These are phyloP conservation scores for Arctocebus calabarensis DNA, from an alignment of 2,797 vertebrate genomes.

Conservation along the genomic window DNA sequence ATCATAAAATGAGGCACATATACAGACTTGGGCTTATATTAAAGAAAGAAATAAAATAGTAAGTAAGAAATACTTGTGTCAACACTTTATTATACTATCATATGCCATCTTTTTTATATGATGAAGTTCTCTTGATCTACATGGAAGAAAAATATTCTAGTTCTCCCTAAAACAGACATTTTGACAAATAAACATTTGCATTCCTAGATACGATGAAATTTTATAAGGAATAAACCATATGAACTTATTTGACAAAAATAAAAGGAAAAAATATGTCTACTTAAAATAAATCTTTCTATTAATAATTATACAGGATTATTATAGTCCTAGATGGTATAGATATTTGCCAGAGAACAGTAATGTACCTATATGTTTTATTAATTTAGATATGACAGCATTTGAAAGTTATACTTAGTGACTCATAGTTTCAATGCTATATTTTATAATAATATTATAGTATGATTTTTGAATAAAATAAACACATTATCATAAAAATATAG, in stretches of 20 bases:
- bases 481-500: background rate
- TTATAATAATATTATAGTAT: background rate
- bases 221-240: background rate
- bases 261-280: background rate
- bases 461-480: background rate
- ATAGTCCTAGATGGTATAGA: background rate
- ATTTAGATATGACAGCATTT: background rate
- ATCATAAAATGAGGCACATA: background rate
- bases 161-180: background rate
- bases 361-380: slow-evolving; percentile 15
- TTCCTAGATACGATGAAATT: background rate
- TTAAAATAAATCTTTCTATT: background rate
- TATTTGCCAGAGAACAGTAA: background rate
- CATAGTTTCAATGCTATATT: background rate
- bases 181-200: background rate
- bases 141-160: background rate
- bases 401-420: background rate
- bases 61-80: background rate
- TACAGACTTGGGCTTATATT: background rate
- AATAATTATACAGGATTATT: background rate
- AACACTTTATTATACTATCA: background rate
- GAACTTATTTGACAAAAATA: background rate
- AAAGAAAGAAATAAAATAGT: background rate
- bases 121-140: background rate
- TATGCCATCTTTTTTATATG: background rate